phyloP scores from a whole-genome alignment of 2,888 invertebrate species.

The Andricus curvator region DNA sequence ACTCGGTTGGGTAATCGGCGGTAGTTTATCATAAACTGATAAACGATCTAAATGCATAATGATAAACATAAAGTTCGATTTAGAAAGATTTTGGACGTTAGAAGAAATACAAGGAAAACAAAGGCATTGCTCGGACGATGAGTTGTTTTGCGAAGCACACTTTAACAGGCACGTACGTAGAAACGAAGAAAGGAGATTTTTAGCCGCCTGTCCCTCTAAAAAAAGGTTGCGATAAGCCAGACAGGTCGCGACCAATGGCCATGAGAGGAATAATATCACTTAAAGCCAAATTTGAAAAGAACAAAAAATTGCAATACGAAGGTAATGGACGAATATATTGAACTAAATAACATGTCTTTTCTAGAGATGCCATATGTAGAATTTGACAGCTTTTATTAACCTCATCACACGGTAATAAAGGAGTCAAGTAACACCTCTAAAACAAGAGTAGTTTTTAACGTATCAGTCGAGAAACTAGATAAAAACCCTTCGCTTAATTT shows the following conservation, averaged over 20 bases:
- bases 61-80: neutral
- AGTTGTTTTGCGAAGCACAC: neutral
- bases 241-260: neutral
- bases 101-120: neutral
- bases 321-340: too few species aligned
- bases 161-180: neutral
- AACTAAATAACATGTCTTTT: too few species aligned
- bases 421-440: too few species aligned
- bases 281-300: neutral
- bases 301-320: neutral
- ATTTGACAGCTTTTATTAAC: too few species aligned
- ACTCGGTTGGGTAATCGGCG: too few species aligned
- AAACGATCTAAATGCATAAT: neutral
- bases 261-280: neutral
- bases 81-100: neutral
- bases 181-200: too few species aligned
- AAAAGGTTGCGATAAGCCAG: neutral
- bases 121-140: neutral
- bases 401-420: too few species aligned
- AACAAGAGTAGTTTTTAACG: too few species aligned
- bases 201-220: neutral
- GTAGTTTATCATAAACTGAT: too few species aligned
- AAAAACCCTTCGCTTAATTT: too few species aligned
- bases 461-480: too few species aligned
- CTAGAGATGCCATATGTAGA: too few species aligned